Evolutionary conservation across 2,113 vertebrate species (phyloP), one percentile per base, ranked within the genome.

Genomic region (Urocitellus parryii): DNA sequence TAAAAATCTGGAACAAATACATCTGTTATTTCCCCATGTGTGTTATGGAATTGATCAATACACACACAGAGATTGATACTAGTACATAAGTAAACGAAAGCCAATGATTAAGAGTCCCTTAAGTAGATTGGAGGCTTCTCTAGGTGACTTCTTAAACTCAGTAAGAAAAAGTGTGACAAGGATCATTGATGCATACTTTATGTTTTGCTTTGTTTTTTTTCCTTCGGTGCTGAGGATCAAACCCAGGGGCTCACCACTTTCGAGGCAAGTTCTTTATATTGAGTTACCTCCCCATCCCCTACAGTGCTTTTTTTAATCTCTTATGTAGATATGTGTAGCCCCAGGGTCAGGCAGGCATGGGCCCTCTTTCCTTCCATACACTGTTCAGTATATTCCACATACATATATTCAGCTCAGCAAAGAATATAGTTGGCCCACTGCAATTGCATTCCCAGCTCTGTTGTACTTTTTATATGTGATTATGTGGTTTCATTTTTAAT

Each of bases 11-110:
- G 48, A 96, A 70, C 88, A 81, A 89, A 63, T 3, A n/a, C 82
- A 83, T 63, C 86, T 95, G 4, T 93, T 90, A 86, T 84, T 90
- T 95, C 34, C 42, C 34, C 22, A 16, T 67, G 42, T 96, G 29
- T 93, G 37, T 73, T 81, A 3, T 95, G 25, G 16, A 83, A 77
- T 92, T 45, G 9, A 29, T 94, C 68, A 78, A 53, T 24, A 70
- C 11, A 81, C 37, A 91, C 16, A 29, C 63, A 76, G 5, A 37
- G 22, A 88, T 79, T 39, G 61, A 25, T 73, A 51, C 24, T 80
- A 32, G 22, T 68, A 37, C 5, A 70, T 72, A 86, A 88, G 20
- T 70, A 90, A 63, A 25, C 68, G 58, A 77, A 85, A 84, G 34
- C n/a, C 76, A 34, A 5, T 63, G 14, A 34, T 18, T 37, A 80